Conservation (phyloP, 2,797 vertebrate species). For the Margarornis squamiger region DNA sequence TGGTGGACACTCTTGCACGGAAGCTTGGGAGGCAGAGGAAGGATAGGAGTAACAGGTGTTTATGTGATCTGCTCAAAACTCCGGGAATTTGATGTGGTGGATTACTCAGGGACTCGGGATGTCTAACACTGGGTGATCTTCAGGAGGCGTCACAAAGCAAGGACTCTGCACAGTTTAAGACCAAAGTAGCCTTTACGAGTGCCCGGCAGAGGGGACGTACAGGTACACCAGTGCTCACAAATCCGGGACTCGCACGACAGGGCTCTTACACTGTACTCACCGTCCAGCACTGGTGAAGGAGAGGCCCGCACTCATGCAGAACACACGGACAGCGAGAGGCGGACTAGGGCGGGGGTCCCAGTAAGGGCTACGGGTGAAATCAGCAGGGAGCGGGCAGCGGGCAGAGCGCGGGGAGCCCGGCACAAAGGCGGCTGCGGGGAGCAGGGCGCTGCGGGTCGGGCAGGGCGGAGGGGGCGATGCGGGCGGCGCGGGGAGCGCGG, state of each 20-base stretch:
- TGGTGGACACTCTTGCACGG: not conserved
- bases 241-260: not conserved
- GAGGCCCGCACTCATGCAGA: not conserved
- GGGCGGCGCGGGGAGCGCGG: too few relatives aligned
- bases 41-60: conserved; percentile 50
- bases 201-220: not conserved
- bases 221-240: not conserved
- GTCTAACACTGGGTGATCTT: not conserved
- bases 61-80: not conserved
- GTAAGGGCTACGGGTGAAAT: fast-evolving
- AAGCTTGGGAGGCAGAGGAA: not conserved
- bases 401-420: too few relatives aligned
- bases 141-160: not conserved
- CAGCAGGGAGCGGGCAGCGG: fast-evolving
- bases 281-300: not conserved
- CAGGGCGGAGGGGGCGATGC: not conserved
- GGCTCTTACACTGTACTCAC: not conserved
- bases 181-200: not conserved
- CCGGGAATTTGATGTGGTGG: not conserved
- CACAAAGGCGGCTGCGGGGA: not conserved
- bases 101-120: not conserved
- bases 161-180: not conserved
- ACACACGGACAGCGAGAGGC: not conserved
- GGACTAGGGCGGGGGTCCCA: not conserved
- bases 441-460: not conserved